A percentile compares a stretch with the other conserved stretches of the same genome.
Evolutionary conservation across 2,113 vertebrate genomes (phyloP).

Genomic region (Toxostoma redivivum): DNA sequence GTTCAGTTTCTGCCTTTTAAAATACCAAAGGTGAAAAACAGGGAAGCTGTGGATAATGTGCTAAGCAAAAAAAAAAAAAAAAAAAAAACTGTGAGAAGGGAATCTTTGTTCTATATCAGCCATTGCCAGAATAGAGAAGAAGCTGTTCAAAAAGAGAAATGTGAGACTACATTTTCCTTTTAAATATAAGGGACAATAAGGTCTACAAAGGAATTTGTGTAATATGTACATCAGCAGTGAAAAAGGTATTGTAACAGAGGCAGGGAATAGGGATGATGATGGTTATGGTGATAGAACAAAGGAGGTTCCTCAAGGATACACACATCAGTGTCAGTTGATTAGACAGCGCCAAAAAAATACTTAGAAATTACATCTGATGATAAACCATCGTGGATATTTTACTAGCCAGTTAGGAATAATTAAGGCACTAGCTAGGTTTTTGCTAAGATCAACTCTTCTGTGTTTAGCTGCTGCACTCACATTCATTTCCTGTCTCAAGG

Average conservation of each 20-base stretch:
- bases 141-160: neutral
- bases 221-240: neutral
- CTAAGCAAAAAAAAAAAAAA: neutral
- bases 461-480: accelerated
- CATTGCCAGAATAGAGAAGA: neutral
- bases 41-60: neutral
- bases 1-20: constrained; percentile 24
- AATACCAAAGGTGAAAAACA: neutral
- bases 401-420: neutral
- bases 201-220: neutral
- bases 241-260: neutral
- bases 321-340: neutral
- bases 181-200: neutral
- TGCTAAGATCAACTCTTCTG: neutral
- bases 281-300: neutral
- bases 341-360: neutral
- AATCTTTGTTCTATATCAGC: neutral
- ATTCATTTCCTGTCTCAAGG: neutral
- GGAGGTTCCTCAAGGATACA: neutral
- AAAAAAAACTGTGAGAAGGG: neutral
- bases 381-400: neutral
- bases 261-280: neutral
- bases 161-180: neutral
- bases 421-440: neutral
- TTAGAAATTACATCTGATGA: neutral